A percentile compares a stretch with the other conserved stretches of the same genome.
Conservation (phyloP, 2,888 invertebrate species). For the Holacanthella duospinosa region DNA sequence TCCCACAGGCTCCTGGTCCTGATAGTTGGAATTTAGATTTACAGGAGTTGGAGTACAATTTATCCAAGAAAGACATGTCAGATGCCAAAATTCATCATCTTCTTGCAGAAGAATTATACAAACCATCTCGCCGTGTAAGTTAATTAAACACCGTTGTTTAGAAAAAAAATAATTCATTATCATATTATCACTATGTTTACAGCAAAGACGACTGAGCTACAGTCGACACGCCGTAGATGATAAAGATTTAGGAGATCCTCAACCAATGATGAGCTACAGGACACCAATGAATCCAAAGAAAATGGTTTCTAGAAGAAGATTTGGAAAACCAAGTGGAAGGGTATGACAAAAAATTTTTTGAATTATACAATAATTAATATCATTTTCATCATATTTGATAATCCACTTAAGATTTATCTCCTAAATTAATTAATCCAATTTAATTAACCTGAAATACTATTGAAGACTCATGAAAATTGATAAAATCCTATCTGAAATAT, state of each 20-base stretch:
- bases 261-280: constrained; percentile 66
- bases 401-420: too few relatives aligned
- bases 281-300: constrained; percentile 82
- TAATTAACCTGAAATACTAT: too few relatives aligned
- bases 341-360: background rate
- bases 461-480: too few relatives aligned
- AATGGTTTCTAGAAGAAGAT: constrained; percentile 70
- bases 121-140: constrained; percentile 54
- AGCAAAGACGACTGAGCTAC: constrained; percentile 83
- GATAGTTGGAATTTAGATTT: constrained; percentile 72
- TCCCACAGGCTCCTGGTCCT: background rate
- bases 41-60: constrained; percentile 85
- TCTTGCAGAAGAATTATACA: constrained; percentile 74
- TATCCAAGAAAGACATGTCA: constrained; percentile 80
- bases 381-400: background rate
- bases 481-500: too few relatives aligned
- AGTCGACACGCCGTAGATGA: constrained; percentile 84
- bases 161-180: background rate
- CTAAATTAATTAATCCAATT: too few relatives aligned
- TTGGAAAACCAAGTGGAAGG: constrained; percentile 53
- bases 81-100: constrained; percentile 91
- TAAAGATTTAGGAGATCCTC: constrained; percentile 59
- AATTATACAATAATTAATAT: background rate
- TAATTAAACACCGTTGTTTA: background rate
- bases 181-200: constrained; percentile 27